Conservation (phyloP, 2,888 invertebrate genomes). For the Melanchra persicariae region DNA sequence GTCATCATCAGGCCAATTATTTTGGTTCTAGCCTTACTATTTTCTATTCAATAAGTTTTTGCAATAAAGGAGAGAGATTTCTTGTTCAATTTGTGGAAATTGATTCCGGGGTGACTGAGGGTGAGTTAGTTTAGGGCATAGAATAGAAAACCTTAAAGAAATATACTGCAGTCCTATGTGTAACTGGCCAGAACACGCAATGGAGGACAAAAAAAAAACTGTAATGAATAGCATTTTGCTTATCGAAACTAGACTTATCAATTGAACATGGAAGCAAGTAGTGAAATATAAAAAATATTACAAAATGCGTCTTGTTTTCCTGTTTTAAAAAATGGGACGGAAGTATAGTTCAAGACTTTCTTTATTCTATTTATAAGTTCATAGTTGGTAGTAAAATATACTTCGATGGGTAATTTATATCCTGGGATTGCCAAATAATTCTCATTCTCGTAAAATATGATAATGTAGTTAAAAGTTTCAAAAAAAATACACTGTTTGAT, state of each 20-base stretch:
- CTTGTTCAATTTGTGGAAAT: not conserved
- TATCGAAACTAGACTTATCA: not conserved
- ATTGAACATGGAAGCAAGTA: not conserved
- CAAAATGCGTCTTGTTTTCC: too few species aligned
- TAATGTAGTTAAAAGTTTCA: not conserved
- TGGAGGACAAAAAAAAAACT: not conserved
- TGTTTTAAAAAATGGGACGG: too few species aligned
- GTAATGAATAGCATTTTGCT: not conserved
- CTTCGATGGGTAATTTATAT: not conserved
- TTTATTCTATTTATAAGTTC: not conserved
- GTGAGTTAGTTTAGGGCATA: not conserved
- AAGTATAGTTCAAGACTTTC: not conserved
- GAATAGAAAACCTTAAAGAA: not conserved
- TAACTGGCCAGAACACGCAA: not conserved
- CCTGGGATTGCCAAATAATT: conserved; percentile 22
- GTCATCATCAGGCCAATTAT: conserved; percentile 1
- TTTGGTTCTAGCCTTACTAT: not conserved
- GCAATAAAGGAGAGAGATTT: conserved; percentile 3
- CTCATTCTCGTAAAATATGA: not conserved
- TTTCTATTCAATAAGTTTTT: not conserved
- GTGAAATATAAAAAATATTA: not conserved
- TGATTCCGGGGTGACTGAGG: conserved; percentile 2
- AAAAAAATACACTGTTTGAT: not conserved
- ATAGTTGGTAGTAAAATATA: not conserved
- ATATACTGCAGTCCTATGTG: not conserved